Evolutionary conservation across 2,113 vertebrate genomes (phyloP).

Genomic region (Hiodon tergisus): DNA sequence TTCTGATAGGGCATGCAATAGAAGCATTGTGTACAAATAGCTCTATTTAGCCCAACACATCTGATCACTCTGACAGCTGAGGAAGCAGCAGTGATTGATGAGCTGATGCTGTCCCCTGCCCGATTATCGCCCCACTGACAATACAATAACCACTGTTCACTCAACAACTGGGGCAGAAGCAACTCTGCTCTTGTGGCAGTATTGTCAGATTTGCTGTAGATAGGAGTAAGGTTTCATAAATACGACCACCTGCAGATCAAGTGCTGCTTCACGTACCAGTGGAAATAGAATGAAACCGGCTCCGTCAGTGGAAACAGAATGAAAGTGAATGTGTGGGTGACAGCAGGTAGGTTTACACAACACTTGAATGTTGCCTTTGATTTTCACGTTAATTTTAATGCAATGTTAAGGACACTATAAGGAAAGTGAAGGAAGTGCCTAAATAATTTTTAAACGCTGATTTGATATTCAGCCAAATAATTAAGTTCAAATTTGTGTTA

Average conservation of each 20-base stretch:
- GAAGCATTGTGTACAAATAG: constrained; percentile 20
- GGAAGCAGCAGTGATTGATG: constrained; percentile 25
- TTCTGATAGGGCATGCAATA: background rate
- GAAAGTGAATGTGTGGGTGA: background rate
- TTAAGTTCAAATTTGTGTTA: too few species aligned
- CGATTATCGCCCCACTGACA: background rate
- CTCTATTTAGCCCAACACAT: constrained; percentile 2
- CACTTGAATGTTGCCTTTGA: too few species aligned
- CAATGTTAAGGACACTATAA: too few species aligned
- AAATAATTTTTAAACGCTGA: too few species aligned
- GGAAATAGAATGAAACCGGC: too few species aligned
- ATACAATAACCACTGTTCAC: constrained; percentile 31
- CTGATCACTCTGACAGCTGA: constrained; percentile 25
- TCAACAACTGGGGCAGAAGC: constrained; percentile 11
- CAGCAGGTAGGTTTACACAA: background rate
- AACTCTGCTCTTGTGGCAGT: background rate
- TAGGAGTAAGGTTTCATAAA: constrained; percentile 2
- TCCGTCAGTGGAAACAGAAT: too few species aligned
- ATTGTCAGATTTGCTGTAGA: background rate
- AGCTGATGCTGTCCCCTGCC: constrained; percentile 5
- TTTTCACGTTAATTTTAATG: too few species aligned
- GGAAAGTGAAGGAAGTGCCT: too few species aligned
- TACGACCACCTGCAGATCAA: constrained; percentile 32
- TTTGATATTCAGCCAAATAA: too few species aligned
- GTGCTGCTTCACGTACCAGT: background rate